Evolutionary conservation across 1,140 invertebrate species (phyloP).

Genomic region (Pogonognathellus flavescens): DNA sequence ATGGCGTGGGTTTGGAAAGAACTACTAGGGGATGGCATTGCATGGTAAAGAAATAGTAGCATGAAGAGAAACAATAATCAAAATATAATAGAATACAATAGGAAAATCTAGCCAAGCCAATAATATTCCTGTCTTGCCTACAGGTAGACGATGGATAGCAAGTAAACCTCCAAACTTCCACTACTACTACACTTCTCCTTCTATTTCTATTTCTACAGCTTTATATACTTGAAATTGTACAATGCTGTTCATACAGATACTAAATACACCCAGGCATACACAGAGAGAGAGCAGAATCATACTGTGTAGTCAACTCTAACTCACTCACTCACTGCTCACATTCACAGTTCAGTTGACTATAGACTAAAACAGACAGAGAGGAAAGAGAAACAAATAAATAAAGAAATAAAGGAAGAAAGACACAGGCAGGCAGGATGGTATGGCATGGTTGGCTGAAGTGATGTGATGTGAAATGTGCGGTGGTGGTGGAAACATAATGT

Average conservation of each 20-base stretch:
- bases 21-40: slow-evolving; percentile 15
- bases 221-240: background rate
- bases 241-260: too few relatives aligned
- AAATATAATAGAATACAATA: slow-evolving; percentile 38
- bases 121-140: slow-evolving; percentile 32
- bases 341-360: slow-evolving; percentile 13
- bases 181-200: background rate
- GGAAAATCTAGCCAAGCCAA: slow-evolving; percentile 7
- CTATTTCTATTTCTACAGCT: background rate
- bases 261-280: too few relatives aligned
- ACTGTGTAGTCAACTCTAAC: background rate
- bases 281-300: too few relatives aligned
- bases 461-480: slow-evolving; percentile 46
- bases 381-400: slow-evolving; percentile 39
- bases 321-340: slow-evolving; percentile 5
- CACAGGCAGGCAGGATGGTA: slow-evolving; percentile 13
- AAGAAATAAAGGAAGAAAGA: slow-evolving; percentile 50
- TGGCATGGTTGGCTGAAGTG: slow-evolving; percentile 12
- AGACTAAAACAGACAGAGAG: slow-evolving; percentile 31
- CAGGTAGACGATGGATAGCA: slow-evolving; percentile 13
- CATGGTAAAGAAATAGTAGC: slow-evolving; percentile 13
- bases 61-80: slow-evolving; percentile 50
- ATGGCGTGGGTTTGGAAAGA: slow-evolving; percentile 22
- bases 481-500: slow-evolving; percentile 15
- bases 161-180: background rate